Evolutionary conservation across 1,140 invertebrate species (phyloP).

Genomic region (Dreissena rostriformis): DNA sequence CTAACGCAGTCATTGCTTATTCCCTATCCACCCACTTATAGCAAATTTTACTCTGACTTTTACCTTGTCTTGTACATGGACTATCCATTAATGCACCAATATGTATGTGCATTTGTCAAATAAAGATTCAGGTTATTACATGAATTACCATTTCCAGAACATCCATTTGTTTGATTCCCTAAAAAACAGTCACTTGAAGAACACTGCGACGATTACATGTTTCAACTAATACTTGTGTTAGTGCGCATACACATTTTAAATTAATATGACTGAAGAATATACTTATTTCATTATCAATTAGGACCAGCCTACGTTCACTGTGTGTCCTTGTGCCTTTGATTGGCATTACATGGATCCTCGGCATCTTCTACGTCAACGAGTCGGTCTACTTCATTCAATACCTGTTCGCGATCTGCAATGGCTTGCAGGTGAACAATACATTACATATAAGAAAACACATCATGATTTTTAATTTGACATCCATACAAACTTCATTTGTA

Average conservation of each 20-base stretch:
- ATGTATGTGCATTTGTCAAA: not conserved
- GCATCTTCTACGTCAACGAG: conserved; percentile 30
- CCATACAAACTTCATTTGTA: not conserved
- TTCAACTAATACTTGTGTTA: not conserved
- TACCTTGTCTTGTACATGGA: too few relatives aligned
- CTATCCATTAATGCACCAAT: not conserved
- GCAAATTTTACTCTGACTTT: too few relatives aligned
- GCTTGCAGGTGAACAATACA: conserved; percentile 32
- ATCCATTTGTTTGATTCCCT: not conserved
- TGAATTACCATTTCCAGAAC: not conserved
- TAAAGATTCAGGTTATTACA: not conserved
- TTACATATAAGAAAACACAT: not conserved
- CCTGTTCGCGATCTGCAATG: conserved; percentile 36
- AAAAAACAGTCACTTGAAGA: not conserved
- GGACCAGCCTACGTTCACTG: conserved; percentile 28
- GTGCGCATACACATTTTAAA: not conserved
- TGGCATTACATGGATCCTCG: conserved; percentile 23
- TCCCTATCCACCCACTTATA: too few relatives aligned
- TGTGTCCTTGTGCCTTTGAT: conserved; percentile 30
- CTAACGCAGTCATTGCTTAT: too few relatives aligned
- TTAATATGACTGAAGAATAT: not conserved
- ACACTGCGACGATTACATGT: not conserved
- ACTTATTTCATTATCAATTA: conserved; percentile 1
- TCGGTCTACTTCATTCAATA: conserved; percentile 19
- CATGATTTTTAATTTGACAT: not conserved